Conservation (phyloP, 2,797 vertebrate genomes). For the Gobionotothen gibberifrons region DNA sequence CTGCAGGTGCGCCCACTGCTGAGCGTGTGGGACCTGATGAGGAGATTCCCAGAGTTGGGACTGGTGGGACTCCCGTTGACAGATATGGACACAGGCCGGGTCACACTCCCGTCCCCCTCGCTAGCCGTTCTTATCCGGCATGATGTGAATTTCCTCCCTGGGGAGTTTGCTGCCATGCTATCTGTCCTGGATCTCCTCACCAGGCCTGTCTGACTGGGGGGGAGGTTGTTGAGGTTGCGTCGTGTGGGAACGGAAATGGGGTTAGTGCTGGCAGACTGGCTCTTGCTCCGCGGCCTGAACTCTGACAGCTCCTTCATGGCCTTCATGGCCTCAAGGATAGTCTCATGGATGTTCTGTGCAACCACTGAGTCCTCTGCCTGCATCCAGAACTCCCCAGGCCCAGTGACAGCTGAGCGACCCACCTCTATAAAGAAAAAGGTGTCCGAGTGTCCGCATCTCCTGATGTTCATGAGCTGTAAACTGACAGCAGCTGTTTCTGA, state of each 20-base stretch:
- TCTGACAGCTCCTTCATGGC: constrained; percentile 96
- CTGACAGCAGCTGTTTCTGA: constrained; percentile 92
- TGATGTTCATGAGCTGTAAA: constrained; percentile 96
- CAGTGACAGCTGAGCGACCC: constrained; percentile 94
- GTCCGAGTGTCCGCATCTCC: constrained; percentile 97
- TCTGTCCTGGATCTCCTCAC: constrained; percentile 91
- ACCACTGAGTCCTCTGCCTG: constrained; percentile 97
- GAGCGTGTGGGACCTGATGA: constrained; percentile 89
- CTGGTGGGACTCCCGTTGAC: constrained; percentile 89
- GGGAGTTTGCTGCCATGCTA: constrained; percentile 86
- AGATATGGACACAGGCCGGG: constrained; percentile 83
- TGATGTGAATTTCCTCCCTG: constrained; percentile 83
- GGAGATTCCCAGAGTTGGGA: constrained; percentile 81
- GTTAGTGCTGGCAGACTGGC: constrained; percentile 92
- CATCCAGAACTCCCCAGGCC: constrained; percentile 99
- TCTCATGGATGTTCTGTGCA: constrained; percentile 99
- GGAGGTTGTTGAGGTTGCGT: constrained; percentile 91
- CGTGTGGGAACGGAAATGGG: constrained; percentile 94
- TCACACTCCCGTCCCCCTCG: constrained; percentile 90
- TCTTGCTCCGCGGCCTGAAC: constrained; percentile 96
- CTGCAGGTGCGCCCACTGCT: constrained; percentile 82
- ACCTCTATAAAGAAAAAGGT: constrained; percentile 99
- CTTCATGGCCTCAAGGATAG: constrained; percentile 97
- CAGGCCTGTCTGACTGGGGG: constrained; percentile 93
- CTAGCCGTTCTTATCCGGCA: constrained; percentile 92